Percentiles rank a stretch among this genome's conserved stretches.
Conservation (phyloP, 2,888 invertebrate genomes). For the Drosophila ezoana region DNA sequence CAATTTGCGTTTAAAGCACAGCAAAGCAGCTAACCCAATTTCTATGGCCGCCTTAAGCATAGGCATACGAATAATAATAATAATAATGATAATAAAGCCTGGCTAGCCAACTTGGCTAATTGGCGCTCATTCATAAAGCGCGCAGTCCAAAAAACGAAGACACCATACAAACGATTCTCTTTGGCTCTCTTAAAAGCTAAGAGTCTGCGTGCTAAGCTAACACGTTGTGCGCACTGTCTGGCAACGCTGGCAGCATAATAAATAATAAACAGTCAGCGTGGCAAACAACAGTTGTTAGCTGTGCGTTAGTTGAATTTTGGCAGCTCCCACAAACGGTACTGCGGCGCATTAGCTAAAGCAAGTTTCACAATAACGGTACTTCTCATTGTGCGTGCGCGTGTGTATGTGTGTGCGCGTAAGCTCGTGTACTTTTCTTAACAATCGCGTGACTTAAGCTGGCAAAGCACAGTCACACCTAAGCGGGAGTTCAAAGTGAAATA, state of each 20-base stretch:
- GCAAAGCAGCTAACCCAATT: constrained; percentile 24
- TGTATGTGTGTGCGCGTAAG: constrained; percentile 21
- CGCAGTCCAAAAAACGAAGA: background rate
- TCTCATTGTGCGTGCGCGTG: constrained; percentile 15
- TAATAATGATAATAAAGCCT: constrained; percentile 57
- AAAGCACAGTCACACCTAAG: constrained; percentile 15
- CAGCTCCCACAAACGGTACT: constrained; percentile 43
- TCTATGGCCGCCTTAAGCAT: constrained; percentile 29
- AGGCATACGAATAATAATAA: constrained; percentile 46
- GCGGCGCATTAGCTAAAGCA: background rate
- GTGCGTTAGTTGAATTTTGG: constrained; percentile 46
- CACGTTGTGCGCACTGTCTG: constrained; percentile 25
- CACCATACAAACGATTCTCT: background rate
- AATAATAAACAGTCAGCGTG: constrained; percentile 51
- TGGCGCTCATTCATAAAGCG: constrained; percentile 67
- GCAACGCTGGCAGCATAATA: constrained; percentile 40
- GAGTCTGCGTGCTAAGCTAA: constrained; percentile 40
- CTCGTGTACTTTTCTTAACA: constrained; percentile 49
- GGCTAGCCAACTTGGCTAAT: constrained; percentile 56
- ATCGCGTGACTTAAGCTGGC: constrained; percentile 66
- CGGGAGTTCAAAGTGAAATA: constrained; percentile 34
- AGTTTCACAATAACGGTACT: constrained; percentile 28
- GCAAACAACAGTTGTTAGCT: constrained; percentile 62
- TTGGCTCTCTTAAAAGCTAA: constrained; percentile 28
- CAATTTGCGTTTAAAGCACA: constrained; percentile 45